A percentile compares a stretch with the other conserved stretches of the same genome.
These are phyloP conservation scores for Fragum whitleyi DNA, from an alignment of 2,888 invertebrate species.

Conservation along the genomic window DNA sequence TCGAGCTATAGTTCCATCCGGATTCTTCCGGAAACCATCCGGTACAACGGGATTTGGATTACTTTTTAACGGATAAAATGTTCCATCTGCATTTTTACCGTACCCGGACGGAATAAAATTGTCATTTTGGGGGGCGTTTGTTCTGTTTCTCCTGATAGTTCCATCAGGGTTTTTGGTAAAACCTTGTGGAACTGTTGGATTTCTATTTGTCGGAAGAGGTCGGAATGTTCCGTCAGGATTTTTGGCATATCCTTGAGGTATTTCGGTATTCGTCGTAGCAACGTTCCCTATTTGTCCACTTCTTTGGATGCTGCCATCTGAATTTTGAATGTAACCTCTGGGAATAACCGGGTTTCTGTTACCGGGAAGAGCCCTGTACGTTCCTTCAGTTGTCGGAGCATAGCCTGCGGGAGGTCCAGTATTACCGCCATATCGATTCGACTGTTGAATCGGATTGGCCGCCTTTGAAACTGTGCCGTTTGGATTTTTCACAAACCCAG, in stretches of 20 bases:
- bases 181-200: slow-evolving; percentile 18
- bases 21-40: slow-evolving; percentile 25
- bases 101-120: slow-evolving; percentile 4
- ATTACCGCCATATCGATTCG: not conserved
- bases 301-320: slow-evolving; percentile 20
- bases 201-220: slow-evolving; percentile 22
- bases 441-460: not conserved
- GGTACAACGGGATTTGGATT: not conserved
- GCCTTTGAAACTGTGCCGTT: not conserved
- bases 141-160: slow-evolving; percentile 16
- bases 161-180: slow-evolving; percentile 35
- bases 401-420: slow-evolving; percentile 21
- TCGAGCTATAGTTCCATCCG: slow-evolving; percentile 20
- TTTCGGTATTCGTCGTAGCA: not conserved
- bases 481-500: slow-evolving; percentile 21
- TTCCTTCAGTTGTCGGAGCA: slow-evolving; percentile 12
- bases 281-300: not conserved
- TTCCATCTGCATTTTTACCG: slow-evolving; percentile 26
- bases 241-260: slow-evolving; percentile 29
- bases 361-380: slow-evolving; percentile 16
- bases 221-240: slow-evolving; percentile 31
- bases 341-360: slow-evolving; percentile 17
- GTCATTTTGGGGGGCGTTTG: not conserved
- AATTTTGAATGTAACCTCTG: slow-evolving; percentile 7
- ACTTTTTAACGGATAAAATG: slow-evolving; percentile 3